Conservation (phyloP, 2,797 vertebrate species). For the Triplophysa bombifrons region DNA sequence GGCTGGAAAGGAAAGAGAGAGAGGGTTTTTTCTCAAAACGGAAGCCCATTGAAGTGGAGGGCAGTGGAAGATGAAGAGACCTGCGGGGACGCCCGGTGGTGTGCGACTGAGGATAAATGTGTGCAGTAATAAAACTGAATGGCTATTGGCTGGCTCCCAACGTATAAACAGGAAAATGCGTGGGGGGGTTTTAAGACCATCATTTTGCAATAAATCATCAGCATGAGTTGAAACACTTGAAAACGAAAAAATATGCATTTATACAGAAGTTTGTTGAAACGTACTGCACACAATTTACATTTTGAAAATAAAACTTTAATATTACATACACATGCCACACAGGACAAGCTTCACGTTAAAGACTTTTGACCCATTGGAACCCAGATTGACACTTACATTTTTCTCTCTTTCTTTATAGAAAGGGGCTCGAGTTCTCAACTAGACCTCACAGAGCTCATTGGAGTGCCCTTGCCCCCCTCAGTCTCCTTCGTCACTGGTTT, state of each 20-base stretch:
- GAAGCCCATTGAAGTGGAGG: conserved; percentile 39
- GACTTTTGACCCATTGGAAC: no score
- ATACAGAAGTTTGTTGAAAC: background rate
- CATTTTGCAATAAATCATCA: background rate
- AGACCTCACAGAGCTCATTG: conserved; percentile 92
- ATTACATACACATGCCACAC: no score
- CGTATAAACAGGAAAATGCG: conserved; percentile 21
- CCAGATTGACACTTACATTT: no score
- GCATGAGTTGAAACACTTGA: background rate
- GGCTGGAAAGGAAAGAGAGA: conserved; percentile 20
- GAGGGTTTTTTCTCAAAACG: conserved; percentile 28
- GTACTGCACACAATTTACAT: no score
- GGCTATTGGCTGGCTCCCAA: background rate
- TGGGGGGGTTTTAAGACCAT: background rate
- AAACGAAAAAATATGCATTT: background rate
- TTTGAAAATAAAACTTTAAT: no score
- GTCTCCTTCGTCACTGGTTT: conserved; percentile 93
- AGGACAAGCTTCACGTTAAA: no score
- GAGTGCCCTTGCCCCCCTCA: conserved; percentile 90
- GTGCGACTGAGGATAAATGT: conserved; percentile 8
- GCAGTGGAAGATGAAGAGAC: conserved; percentile 6
- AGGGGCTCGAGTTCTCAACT: conserved; percentile 73
- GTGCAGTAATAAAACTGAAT: conserved; percentile 16
- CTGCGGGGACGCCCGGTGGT: conserved; percentile 29
- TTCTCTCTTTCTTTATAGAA: conserved; percentile 66